Base-by-base conservation (phyloP, 2,797 vertebrate species). In the Chaunax sp. region DNA sequence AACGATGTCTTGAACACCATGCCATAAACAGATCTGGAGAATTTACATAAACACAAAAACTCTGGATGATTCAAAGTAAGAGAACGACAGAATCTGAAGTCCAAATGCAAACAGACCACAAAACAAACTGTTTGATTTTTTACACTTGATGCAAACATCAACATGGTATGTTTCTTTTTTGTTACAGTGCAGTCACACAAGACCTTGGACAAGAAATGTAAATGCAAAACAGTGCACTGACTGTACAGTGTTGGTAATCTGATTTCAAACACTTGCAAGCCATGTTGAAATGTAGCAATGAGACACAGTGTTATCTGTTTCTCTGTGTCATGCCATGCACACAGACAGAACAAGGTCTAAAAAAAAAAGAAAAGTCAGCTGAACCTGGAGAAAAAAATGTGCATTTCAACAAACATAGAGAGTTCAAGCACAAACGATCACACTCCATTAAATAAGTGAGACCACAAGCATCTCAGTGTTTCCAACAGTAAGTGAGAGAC, bases 251-350 rank as follows among this genome's bases (percentile, higher is more conserved):
- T 18, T 40, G 33, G 35, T 15, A 40, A 52, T 46, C 60, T 49
- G 45, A 69, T 25, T 11, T 19, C 56, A 72, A 72, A 64, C 16
- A 47, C 38, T 54, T 28, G 0, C 35, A 35, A 66, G n/a, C 72
- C 57, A 15, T 2, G 11, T 1, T 59, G 30, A 61, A 58, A 75
- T 72, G 37, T 69, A 25, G 13, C 41, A 63, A 68, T 20, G 20
- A 55, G 45, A 63, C 46, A 38, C 28, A 14, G 49, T 57, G 22
- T 22, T 30, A 45, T 63, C 46, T 51, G 35, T 45, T 46, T 15
- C 16, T 50, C 35, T 30, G 49, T 49, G 59, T 72, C 86, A 85
- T 90, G 86, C 85, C 74, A 82, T 82, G 79, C 77, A 78, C 57
- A 54, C 30, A 64, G 50, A 82, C 35, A 65, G 45, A 58, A 82